Percentiles rank a stretch among this genome's conserved stretches.
phyloP scores from a whole-genome alignment of 2,888 invertebrate species.

The Pheosia tremula region DNA sequence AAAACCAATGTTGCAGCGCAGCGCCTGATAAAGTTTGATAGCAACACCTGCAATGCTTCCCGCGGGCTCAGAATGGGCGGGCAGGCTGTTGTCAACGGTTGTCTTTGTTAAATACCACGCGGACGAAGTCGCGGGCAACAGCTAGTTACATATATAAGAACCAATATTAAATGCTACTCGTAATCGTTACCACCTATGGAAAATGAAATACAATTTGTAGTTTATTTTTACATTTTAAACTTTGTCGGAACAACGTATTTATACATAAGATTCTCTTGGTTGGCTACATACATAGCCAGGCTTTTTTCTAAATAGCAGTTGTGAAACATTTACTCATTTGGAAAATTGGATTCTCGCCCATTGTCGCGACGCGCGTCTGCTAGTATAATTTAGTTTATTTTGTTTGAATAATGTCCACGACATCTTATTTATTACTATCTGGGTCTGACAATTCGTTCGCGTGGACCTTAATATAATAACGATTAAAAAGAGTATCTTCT shows the following conservation, averaged over 20 bases:
- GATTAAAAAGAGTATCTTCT: too few relatives aligned
- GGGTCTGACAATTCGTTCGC: too few relatives aligned
- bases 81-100: too few relatives aligned
- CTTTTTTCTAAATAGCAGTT: slow-evolving; percentile 8
- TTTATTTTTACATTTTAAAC: neutral
- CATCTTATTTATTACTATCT: neutral
- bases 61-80: too few relatives aligned
- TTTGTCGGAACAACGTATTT: neutral
- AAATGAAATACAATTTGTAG: neutral
- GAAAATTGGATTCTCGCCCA: slow-evolving; percentile 5
- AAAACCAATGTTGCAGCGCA: too few relatives aligned
- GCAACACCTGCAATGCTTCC: too few relatives aligned
- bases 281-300: neutral
- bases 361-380: slow-evolving; percentile 5
- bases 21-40: too few relatives aligned
- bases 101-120: too few relatives aligned
- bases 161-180: neutral
- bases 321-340: slow-evolving; percentile 10
- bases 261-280: neutral
- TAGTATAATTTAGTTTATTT: neutral
- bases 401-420: neutral
- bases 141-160: too few relatives aligned
- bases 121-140: too few relatives aligned
- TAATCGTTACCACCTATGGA: neutral
- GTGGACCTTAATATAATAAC: too few relatives aligned